Conservation (phyloP, 2,113 vertebrate genomes). For the Entelurus aequoreus region DNA sequence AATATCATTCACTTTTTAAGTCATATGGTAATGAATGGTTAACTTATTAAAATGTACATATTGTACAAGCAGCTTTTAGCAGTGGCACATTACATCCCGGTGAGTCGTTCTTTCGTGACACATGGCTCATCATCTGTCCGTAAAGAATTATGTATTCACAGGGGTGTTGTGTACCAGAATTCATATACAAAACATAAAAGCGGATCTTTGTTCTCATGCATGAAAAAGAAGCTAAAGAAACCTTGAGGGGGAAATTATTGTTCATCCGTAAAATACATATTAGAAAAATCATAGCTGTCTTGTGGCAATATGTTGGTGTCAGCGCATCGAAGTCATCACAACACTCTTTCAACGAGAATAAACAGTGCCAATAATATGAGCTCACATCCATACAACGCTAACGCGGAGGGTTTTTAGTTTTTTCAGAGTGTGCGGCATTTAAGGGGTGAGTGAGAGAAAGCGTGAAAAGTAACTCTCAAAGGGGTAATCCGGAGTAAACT, state of each 20-base stretch:
- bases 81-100: too few species aligned
- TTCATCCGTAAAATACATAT: neutral
- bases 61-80: neutral
- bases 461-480: too few species aligned
- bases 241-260: neutral
- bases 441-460: too few species aligned
- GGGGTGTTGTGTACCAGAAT: conserved; percentile 10
- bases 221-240: conserved; percentile 9
- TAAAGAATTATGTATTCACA: conserved; percentile 2
- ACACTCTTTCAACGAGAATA: neutral
- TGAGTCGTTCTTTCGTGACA: neutral
- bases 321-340: conserved; percentile 5
- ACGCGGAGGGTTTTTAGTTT: neutral
- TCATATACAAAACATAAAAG: conserved; percentile 19
- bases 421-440: neutral
- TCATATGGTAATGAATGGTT: neutral
- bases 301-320: neutral
- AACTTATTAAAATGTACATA: neutral
- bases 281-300: neutral
- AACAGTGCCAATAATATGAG: neutral
- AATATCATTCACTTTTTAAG: neutral
- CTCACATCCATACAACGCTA: neutral
- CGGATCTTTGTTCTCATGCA: conserved; percentile 15
- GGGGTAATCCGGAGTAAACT: too few species aligned
- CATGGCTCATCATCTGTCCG: neutral